Evolutionary conservation across 1,140 invertebrate genomes (phyloP), one percentile per base, ranked within the genome.

Genomic region (Drosophila subpulchrella): DNA sequence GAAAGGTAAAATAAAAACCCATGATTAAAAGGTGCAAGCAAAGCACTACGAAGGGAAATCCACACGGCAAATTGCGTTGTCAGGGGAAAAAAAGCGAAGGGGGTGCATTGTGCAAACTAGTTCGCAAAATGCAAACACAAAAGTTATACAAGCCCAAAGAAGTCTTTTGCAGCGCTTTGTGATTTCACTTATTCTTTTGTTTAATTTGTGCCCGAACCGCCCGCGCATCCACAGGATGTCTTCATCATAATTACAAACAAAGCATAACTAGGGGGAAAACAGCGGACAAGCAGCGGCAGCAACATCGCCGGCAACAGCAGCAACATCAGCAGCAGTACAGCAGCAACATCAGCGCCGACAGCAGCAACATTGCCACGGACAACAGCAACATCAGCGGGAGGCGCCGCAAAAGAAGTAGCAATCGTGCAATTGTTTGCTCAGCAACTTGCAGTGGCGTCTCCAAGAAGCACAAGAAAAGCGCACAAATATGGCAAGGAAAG

Each of bases 201-300:
- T 82, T 70, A 75, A 82, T 78, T 75, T 88, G 80, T 55, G 68
- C 51, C 61, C 70, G 58, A 53, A 56, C 46, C 46, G 42, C 11
- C n/a, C 30, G 46, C 56, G 5, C 8, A 6, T 32, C 47, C 30
- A 32, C 27, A 36, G 44, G 24, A 46, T 80, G 74, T 81, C 78
- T 78, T 78, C 75, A 78, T 86, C 75, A 78, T 71, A 78, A 82
- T 74, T 74, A 56, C 77, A 84, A 85, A 85, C 78, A 85, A 86
- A 46, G 70, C 75, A 73, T 68, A 73, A 81, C 79, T 71, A 77
- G 58, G 50, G 71, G 53, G 55, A 61, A 82, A 83, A 54, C 62
- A 56, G 66, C 48, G 27, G 66, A 55, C 62, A 70, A 70, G 68
- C 66, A 68, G 47, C 50, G 50, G 39, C 50, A 55, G 17, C 60